Evolutionary conservation across 1,140 invertebrate genomes (phyloP).

Genomic region (Dendroctonus ponderosae): DNA sequence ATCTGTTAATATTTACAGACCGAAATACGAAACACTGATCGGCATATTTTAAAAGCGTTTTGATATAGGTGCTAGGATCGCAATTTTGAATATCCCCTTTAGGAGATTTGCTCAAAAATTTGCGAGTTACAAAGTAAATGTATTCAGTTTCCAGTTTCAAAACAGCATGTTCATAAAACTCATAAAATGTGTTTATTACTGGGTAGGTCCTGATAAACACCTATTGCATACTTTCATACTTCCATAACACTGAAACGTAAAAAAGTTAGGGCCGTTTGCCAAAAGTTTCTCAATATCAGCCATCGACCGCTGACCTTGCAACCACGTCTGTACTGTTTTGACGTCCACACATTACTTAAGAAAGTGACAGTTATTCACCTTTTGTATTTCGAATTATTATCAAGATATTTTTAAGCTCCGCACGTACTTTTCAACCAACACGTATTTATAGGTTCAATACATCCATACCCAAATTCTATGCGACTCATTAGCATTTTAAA

Average conservation of each 20-base stretch:
- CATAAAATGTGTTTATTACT: no score
- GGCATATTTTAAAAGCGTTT: no score
- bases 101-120: no score
- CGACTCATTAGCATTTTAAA: slow-evolving; percentile 4
- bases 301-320: slow-evolving; percentile 24
- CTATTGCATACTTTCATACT: no score
- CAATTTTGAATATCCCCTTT: no score
- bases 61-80: no score
- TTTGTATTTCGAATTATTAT: slow-evolving; percentile 28
- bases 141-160: no score
- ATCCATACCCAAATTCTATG: not conserved
- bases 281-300: slow-evolving; percentile 16
- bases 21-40: no score
- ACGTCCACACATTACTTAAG: slow-evolving; percentile 27
- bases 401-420: slow-evolving; percentile 22
- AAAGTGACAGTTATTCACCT: slow-evolving; percentile 30
- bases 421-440: slow-evolving; percentile 17
- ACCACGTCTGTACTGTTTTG: slow-evolving; percentile 9
- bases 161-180: no score
- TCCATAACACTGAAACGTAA: not conserved
- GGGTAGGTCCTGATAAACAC: no score
- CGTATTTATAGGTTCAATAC: slow-evolving; percentile 17
- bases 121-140: no score
- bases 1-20: slow-evolving; percentile 5
- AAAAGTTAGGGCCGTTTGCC: not conserved